Conservation (phyloP, 2,113 vertebrate genomes). For the Siphamia tubifer region DNA sequence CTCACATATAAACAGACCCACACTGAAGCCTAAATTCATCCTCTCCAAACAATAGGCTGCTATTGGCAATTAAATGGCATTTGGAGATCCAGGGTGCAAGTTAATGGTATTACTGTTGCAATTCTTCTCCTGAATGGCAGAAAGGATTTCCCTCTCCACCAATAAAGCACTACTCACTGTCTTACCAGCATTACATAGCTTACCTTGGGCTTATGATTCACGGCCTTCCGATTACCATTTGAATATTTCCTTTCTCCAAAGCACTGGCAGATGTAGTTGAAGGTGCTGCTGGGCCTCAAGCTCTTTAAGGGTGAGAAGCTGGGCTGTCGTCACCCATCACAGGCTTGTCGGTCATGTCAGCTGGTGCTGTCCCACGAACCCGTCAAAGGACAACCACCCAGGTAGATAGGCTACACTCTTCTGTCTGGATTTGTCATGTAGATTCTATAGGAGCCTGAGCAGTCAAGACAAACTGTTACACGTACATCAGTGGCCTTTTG, state of each 20-base stretch:
- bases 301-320: slow-evolving; percentile 48
- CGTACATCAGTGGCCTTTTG: not conserved
- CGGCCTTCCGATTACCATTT: slow-evolving; percentile 81
- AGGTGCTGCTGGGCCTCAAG: slow-evolving; percentile 51
- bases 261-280: slow-evolving; percentile 63
- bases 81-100: slow-evolving; percentile 81
- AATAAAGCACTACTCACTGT: slow-evolving; percentile 83
- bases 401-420: slow-evolving; percentile 37
- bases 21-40: slow-evolving; percentile 73
- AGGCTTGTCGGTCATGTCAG: slow-evolving; percentile 64
- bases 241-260: slow-evolving; percentile 76
- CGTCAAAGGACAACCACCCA: slow-evolving; percentile 58
- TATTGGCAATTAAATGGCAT: slow-evolving; percentile 86
- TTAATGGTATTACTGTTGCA: slow-evolving; percentile 85
- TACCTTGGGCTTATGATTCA: slow-evolving; percentile 85
- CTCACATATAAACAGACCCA: slow-evolving; percentile 54
- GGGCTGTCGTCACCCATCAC: slow-evolving; percentile 56
- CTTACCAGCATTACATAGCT: slow-evolving; percentile 86
- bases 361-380: slow-evolving; percentile 15
- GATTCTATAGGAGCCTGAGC: slow-evolving; percentile 20
- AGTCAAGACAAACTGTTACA: slow-evolving; percentile 8
- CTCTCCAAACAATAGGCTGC: slow-evolving; percentile 79
- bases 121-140: slow-evolving; percentile 82
- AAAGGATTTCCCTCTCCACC: slow-evolving; percentile 82
- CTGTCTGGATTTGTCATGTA: slow-evolving; percentile 39